Percentiles rank a stretch among this genome's conserved stretches.
Conservation (phyloP, 2,797 vertebrate species). For the Simalia tracyae region DNA sequence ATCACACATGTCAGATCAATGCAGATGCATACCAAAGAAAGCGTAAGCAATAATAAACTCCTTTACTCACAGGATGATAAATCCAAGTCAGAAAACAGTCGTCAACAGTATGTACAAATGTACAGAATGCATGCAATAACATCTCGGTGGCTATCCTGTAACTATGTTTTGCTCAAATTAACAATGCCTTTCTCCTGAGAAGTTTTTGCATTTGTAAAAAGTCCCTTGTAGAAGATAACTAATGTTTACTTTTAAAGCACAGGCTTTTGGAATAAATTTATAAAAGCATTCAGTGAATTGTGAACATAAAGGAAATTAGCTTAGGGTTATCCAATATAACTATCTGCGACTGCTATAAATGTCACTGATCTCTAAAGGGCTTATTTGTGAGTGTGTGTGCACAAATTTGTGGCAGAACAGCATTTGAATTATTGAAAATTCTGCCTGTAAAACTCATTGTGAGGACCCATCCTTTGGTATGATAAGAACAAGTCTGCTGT, state of each 20-base stretch:
- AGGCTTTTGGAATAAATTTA: background rate
- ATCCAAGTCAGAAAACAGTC: background rate
- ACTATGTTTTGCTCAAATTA: background rate
- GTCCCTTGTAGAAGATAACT: background rate
- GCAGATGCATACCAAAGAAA: background rate
- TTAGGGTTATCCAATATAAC: background rate
- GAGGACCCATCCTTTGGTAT: no score
- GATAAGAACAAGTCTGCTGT: no score
- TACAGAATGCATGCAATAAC: no score
- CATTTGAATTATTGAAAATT: no score
- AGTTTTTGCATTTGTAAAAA: background rate
- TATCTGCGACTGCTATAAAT: background rate
- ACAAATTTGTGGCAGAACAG: no score
- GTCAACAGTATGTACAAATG: background rate
- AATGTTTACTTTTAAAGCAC: background rate
- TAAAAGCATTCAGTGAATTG: background rate
- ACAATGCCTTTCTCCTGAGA: background rate
- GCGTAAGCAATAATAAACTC: background rate
- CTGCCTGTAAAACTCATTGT: no score
- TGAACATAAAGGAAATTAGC: background rate
- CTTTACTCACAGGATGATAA: background rate
- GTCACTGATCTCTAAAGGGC: no score
- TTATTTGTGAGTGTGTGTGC: no score
- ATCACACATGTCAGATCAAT: background rate
- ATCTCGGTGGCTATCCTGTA: background rate